Evolutionary conservation across 2,113 vertebrate species (phyloP).

Genomic region (Tyrannus savana): DNA sequence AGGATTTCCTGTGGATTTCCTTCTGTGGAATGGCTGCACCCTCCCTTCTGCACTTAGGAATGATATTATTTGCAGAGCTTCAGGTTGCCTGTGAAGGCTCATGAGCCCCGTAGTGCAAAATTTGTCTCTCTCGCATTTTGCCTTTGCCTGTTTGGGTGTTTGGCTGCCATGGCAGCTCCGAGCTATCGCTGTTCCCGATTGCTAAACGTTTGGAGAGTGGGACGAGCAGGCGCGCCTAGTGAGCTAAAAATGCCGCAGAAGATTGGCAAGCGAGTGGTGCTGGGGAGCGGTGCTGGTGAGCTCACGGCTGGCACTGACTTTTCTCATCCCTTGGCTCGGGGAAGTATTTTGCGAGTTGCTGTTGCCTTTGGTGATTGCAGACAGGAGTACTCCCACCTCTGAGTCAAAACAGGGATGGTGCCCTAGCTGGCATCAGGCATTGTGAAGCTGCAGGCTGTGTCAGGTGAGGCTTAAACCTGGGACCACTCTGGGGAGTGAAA

Average conservation of each 20-base stretch:
- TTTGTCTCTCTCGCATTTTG: neutral
- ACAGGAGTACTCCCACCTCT: neutral
- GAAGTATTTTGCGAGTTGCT: neutral
- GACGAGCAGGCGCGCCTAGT: neutral
- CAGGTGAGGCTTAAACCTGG: neutral
- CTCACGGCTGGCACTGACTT: conserved; percentile 32
- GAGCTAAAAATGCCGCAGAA: conserved; percentile 20
- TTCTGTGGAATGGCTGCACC: neutral
- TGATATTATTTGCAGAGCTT: rapidly evolving
- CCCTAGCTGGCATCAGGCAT: neutral
- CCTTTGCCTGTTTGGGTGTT: conserved; percentile 15
- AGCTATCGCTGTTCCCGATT: neutral
- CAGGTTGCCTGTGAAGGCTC: neutral
- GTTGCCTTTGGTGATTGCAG: conserved; percentile 12
- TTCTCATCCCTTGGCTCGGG: neutral
- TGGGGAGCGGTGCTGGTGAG: conserved; percentile 41
- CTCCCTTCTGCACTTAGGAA: neutral
- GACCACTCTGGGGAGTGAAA: neutral
- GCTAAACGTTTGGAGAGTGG: conserved; percentile 21
- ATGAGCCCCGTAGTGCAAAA: neutral
- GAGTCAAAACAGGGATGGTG: neutral
- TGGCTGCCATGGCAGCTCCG: conserved; percentile 21
- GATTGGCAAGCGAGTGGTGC: neutral
- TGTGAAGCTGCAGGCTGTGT: neutral
- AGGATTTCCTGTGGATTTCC: neutral